Evolutionary conservation across 2,888 invertebrate genomes (phyloP), one percentile per base, ranked within the genome.

Genomic region (Heliconius aoede): DNA sequence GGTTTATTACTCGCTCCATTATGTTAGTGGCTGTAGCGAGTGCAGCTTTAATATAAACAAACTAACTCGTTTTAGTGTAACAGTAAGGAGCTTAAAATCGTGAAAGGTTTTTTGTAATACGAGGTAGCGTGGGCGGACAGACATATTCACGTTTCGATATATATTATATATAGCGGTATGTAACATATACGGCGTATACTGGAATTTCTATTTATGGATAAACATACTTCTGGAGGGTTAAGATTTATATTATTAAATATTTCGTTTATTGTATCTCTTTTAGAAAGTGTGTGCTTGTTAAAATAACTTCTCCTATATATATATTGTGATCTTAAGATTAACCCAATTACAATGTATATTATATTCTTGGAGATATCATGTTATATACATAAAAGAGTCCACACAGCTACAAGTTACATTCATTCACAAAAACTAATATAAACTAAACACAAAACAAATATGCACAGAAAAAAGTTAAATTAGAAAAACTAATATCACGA

Each of bases 401-500:
- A 58, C 55, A 32, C 30, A 62, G 28, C 1, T 11, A 51, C 51
- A 51, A 69, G 13, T 5, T 69, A 32, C 51, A 69, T 32, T 40
- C 30, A 32, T 68, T 11, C 11, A 69, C 30, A 55, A 69, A 30
- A 9, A 36, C n/a, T n/a, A n/a, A n/a, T n/a, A n/a, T 24, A 58
- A 60, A 18, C 60, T 7, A 4, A 32, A 32, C 32, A 36, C 36
- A 46, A 36, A 60, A 61, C 32, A 73, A 67, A 76, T 78, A 74
- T 46, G 68, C 32, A 73, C 76, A 80, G 75, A 46, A 46, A 46
- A 76, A 80, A 76, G 76, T 78, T 76, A 78, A 76, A 80, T 77
- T 73, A 78, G 78, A 78, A 80, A 80, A 80, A 78, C 75, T 77
- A 78, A 80, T 80, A 77, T 72, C 75, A n/a, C 77, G 46, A 77